Evolutionary conservation across 2,888 invertebrate genomes (phyloP).

Genomic region (Melanotus villosus): DNA sequence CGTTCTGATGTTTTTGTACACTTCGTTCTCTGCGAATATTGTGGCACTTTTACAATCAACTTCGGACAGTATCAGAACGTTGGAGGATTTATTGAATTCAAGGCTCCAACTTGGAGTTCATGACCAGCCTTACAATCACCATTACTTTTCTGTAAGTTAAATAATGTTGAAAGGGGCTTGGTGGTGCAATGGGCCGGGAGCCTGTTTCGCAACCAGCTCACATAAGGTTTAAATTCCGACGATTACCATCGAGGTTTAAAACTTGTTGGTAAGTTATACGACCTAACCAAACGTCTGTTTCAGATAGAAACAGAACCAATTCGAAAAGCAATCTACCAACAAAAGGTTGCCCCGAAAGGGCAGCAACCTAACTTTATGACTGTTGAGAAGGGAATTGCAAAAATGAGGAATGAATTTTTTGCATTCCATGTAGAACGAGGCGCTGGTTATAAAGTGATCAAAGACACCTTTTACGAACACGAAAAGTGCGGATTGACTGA

Average conservation of each 20-base stretch:
- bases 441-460: slow-evolving; percentile 77
- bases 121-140: slow-evolving; percentile 71
- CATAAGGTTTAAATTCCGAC: too few species aligned
- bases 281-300: slow-evolving; percentile 39
- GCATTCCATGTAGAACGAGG: slow-evolving; percentile 80
- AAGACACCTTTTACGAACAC: slow-evolving; percentile 77
- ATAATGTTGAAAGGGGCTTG: too few species aligned
- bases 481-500: slow-evolving; percentile 81
- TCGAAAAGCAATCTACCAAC: slow-evolving; percentile 72
- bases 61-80: slow-evolving; percentile 71
- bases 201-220: neutral
- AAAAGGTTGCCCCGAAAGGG: slow-evolving; percentile 75
- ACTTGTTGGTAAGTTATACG: slow-evolving; percentile 73
- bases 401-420: slow-evolving; percentile 74
- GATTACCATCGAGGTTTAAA: too few species aligned
- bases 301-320: slow-evolving; percentile 76
- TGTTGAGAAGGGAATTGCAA: slow-evolving; percentile 74
- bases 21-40: slow-evolving; percentile 78
- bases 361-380: slow-evolving; percentile 72
- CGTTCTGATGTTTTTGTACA: slow-evolving; percentile 73
- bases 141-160: slow-evolving; percentile 75
- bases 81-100: slow-evolving; percentile 72
- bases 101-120: slow-evolving; percentile 75
- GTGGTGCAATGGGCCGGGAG: too few species aligned
- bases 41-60: slow-evolving; percentile 78